These are phyloP conservation scores for Apis florea DNA, from an alignment of 1,140 invertebrate genomes.

Conservation along the genomic window DNA sequence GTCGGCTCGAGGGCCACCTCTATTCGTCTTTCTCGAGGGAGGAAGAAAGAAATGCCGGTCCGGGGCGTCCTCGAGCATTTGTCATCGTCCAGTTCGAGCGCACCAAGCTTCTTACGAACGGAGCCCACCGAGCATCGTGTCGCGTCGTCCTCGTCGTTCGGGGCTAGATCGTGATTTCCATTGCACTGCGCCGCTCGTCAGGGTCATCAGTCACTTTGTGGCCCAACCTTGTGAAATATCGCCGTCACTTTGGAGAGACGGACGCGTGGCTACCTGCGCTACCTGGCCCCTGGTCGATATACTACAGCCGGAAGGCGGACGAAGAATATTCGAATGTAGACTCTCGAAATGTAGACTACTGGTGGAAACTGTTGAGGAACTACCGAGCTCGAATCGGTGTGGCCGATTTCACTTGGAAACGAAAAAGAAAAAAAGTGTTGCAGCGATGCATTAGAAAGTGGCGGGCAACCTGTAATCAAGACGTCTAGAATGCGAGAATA, in stretches of 20 bases:
- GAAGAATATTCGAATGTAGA: not conserved
- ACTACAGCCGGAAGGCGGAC: constrained; percentile 41
- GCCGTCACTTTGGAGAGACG: constrained; percentile 22
- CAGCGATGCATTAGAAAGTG: constrained; percentile 63
- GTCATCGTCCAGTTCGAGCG: constrained; percentile 10
- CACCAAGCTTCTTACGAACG: not conserved
- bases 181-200: constrained; percentile 7
- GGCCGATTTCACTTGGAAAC: constrained; percentile 54
- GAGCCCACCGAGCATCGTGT: too few relatives aligned
- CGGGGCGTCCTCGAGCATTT: not conserved
- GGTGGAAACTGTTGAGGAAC: too few relatives aligned
- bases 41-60: not conserved
- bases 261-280: constrained; percentile 18
- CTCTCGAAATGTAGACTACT: too few relatives aligned
- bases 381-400: constrained; percentile 19
- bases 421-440: constrained; percentile 15
- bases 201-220: constrained; percentile 45
- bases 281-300: not conserved
- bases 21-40: not conserved
- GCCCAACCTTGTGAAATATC: constrained; percentile 40
- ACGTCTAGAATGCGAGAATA: constrained; percentile 40
- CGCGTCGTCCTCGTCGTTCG: not conserved
- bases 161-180: constrained; percentile 27
- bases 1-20: not conserved
- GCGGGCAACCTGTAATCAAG: constrained; percentile 62